A percentile compares a stretch with the other conserved stretches of the same genome.
phyloP scores from a whole-genome alignment of 2,797 vertebrate genomes.

The Pseudomugil tenellus region DNA sequence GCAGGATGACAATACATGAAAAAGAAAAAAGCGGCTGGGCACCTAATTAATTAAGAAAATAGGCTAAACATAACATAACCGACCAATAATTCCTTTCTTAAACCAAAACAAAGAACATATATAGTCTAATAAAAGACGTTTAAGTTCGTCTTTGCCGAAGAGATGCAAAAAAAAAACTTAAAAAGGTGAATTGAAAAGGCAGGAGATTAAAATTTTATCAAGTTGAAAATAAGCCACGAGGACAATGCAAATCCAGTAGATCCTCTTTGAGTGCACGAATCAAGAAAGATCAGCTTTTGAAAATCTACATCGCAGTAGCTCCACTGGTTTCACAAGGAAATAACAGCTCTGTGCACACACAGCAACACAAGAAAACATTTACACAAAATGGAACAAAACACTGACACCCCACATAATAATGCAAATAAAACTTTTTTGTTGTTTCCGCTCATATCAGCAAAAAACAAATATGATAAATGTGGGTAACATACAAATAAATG shows the following conservation, averaged over 20 bases:
- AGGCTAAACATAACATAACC: not conserved
- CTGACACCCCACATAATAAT: not conserved
- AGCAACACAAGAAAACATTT: not conserved
- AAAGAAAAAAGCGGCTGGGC: not conserved
- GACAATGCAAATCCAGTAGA: not conserved
- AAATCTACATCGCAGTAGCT: conserved; percentile 13
- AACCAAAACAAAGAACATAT: not conserved
- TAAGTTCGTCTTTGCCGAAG: not conserved
- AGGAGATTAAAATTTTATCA: not conserved
- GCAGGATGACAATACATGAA: not conserved
- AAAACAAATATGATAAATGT: not conserved
- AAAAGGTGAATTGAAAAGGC: not conserved
- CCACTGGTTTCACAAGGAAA: conserved; percentile 16
- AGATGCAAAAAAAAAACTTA: not conserved
- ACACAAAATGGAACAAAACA: not conserved
- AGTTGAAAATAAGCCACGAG: not conserved
- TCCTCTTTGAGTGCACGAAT: conserved; percentile 11
- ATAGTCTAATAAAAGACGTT: not conserved
- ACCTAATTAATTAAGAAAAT: no score
- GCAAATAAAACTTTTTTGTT: not conserved
- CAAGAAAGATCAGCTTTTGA: not conserved
- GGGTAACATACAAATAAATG: not conserved
- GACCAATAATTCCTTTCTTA: not conserved
- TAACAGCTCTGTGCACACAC: conserved; percentile 8
- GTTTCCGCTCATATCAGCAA: not conserved